Percentiles rank a stretch among this genome's conserved stretches.
phyloP scores from a whole-genome alignment of 2,888 invertebrate genomes.

The Micoletzkya japonica region DNA sequence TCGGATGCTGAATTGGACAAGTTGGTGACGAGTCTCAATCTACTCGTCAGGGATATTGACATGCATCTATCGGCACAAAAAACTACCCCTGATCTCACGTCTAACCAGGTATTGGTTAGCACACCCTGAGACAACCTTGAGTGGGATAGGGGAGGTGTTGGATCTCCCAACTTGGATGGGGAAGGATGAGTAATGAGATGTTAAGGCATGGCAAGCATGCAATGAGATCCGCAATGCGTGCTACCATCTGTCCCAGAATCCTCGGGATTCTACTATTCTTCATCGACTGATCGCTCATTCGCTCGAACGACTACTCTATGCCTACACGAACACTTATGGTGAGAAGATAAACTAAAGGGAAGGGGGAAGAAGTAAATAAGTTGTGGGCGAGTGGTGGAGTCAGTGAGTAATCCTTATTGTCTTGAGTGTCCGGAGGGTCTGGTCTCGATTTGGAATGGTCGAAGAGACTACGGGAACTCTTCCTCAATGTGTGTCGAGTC shows the following conservation, averaged over 20 bases:
- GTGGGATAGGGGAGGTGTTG: background rate
- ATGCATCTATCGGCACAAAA: constrained; percentile 6
- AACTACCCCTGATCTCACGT: constrained; percentile 1
- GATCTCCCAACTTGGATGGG: background rate
- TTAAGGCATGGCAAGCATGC: constrained; percentile 19
- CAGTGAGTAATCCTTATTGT: background rate
- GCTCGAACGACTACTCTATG: constrained; percentile 21
- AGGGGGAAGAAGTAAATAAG: background rate
- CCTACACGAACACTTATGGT: constrained; percentile 26
- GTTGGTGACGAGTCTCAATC: background rate
- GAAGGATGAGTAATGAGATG: background rate
- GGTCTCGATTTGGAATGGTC: constrained; percentile 48
- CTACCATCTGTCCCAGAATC: constrained; percentile 7
- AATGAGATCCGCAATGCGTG: constrained; percentile 3
- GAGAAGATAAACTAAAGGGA: background rate
- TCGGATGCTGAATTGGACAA: constrained; percentile 18
- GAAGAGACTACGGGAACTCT: constrained; percentile 46
- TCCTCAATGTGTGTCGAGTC: constrained; percentile 43
- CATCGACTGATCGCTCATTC: constrained; percentile 14
- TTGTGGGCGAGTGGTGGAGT: background rate
- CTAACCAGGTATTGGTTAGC: no score
- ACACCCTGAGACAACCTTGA: background rate
- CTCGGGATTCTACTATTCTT: constrained; percentile 12
- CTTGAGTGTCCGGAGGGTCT: constrained; percentile 19
- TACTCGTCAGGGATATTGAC: constrained; percentile 21